Evolutionary conservation across 2,113 vertebrate species (phyloP).

Genomic region (Microcebus murinus): DNA sequence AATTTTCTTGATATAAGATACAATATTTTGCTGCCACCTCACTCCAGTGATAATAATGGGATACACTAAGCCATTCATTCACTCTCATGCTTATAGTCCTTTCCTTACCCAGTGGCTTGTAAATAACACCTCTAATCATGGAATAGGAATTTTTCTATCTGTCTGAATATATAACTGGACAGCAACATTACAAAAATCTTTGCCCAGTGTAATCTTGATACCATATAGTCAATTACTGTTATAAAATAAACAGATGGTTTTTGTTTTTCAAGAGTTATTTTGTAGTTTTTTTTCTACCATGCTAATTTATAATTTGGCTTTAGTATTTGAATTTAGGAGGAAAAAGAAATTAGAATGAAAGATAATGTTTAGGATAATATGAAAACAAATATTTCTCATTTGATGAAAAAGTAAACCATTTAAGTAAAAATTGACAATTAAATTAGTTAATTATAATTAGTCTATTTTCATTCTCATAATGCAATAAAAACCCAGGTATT

Average conservation of each 20-base stretch:
- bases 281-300: background rate
- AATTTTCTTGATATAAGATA: too few relatives aligned
- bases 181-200: background rate
- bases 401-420: background rate
- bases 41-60: too few relatives aligned
- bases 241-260: background rate
- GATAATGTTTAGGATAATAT: background rate
- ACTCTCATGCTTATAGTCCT: background rate
- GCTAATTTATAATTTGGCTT: background rate
- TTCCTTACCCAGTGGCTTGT: background rate
- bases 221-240: background rate
- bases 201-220: background rate
- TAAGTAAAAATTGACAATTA: conserved; percentile 23
- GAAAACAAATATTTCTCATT: background rate
- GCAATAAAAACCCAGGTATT: background rate
- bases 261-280: background rate
- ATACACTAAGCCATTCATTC: background rate
- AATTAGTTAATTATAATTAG: conserved; percentile 6
- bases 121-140: background rate
- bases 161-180: background rate
- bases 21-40: too few relatives aligned
- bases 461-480: background rate
- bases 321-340: background rate
- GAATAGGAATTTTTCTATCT: background rate
- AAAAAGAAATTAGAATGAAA: background rate